Conservation (phyloP, 2,113 vertebrate species). For the Gymnorhina tibicen region DNA sequence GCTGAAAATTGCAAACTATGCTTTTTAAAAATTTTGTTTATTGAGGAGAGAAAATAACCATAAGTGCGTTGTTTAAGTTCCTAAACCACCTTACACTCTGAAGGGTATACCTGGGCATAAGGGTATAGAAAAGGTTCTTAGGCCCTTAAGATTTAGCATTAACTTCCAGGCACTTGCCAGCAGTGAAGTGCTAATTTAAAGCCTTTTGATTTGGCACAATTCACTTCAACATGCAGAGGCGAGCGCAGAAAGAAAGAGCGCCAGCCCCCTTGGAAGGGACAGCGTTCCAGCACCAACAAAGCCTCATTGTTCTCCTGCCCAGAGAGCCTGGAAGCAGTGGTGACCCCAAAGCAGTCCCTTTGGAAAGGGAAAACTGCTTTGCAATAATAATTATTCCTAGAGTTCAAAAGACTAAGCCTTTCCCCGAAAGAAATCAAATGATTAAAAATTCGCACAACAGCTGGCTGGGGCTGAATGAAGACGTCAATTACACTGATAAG, state of each 20-base stretch:
- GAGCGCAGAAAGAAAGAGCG: background rate
- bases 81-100: background rate
- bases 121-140: background rate
- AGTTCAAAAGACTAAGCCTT: conserved; percentile 62
- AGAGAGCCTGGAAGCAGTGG: conserved; percentile 23
- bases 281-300: conserved; percentile 22
- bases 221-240: background rate
- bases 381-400: conserved; percentile 67
- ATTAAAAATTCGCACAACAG: conserved; percentile 51
- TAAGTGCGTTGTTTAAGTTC: background rate
- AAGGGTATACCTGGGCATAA: background rate
- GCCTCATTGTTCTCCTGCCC: conserved; percentile 43
- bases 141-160: background rate
- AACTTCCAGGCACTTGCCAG: conserved; percentile 2
- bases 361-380: conserved; percentile 52
- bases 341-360: conserved; percentile 48
- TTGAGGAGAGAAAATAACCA: background rate
- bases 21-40: background rate
- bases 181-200: conserved; percentile 21
- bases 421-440: conserved; percentile 14
- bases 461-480: conserved; percentile 54
- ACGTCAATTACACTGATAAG: conserved; percentile 47
- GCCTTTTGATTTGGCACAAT: conserved; percentile 26
- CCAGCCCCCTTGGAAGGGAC: background rate
- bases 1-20: background rate